Percentiles rank a stretch among this genome's conserved stretches.
Conservation (phyloP, 2,888 invertebrate genomes). For the Tholera decimalis region DNA sequence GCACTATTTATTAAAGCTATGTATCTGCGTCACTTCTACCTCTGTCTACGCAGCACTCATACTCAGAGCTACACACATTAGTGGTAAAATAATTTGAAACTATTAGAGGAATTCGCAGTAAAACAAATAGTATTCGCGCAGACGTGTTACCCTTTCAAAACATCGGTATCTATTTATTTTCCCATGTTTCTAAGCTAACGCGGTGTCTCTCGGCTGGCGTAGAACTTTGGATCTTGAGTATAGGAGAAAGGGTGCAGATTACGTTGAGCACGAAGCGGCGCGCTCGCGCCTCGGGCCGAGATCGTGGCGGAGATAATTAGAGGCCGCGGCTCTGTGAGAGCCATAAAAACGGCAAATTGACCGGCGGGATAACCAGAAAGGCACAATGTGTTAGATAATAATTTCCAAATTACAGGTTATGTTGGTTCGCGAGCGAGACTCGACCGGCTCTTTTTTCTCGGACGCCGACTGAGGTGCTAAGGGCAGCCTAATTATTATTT, state of each 20-base stretch:
- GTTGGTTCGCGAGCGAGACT: constrained; percentile 88
- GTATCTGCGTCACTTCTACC: constrained; percentile 26
- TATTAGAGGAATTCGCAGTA: constrained; percentile 80
- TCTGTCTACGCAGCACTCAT: constrained; percentile 33
- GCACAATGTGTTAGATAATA: constrained; percentile 92
- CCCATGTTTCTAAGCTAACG: constrained; percentile 84
- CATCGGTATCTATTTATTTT: constrained; percentile 82
- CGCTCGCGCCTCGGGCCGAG: constrained; percentile 85
- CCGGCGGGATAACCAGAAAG: constrained; percentile 92
- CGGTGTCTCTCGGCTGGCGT: constrained; percentile 47
- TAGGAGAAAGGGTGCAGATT: constrained; percentile 62
- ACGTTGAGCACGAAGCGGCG: constrained; percentile 51
- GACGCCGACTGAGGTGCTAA: constrained; percentile 89
- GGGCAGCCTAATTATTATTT: constrained; percentile 91
- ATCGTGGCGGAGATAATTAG: constrained; percentile 91
- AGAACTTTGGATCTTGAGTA: constrained; percentile 67
- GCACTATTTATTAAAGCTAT: constrained; percentile 51
- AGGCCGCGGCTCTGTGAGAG: constrained; percentile 90
- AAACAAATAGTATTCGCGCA: constrained; percentile 90
- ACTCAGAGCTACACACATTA: constrained; percentile 53
- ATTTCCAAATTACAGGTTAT: constrained; percentile 91
- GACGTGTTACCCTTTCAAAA: constrained; percentile 84
- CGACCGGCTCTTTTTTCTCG: constrained; percentile 86
- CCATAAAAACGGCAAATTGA: constrained; percentile 92
- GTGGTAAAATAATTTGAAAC: constrained; percentile 78